Evolutionary conservation across 2,113 vertebrate species (phyloP).

Genomic region (Patagioenas fasciata): DNA sequence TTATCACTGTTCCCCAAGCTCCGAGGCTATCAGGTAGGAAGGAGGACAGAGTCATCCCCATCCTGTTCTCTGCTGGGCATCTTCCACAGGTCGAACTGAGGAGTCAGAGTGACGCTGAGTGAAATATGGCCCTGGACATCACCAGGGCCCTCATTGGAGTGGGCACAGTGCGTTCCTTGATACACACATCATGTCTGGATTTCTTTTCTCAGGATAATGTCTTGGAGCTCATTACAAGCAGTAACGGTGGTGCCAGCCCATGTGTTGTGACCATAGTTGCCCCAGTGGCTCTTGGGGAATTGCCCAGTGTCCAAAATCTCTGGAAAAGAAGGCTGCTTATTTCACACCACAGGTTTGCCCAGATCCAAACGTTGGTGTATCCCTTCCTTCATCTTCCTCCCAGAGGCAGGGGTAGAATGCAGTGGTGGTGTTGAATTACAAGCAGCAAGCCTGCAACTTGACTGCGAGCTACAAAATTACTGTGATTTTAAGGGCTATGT

Average conservation of each 20-base stretch:
- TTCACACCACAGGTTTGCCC: neutral
- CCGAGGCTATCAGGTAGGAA: neutral
- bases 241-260: neutral
- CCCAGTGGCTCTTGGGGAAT: neutral
- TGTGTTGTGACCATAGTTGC: neutral
- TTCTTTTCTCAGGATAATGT: neutral
- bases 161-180: neutral
- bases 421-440: neutral
- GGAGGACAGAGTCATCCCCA: neutral
- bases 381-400: neutral
- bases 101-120: accelerated
- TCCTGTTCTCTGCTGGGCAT: neutral
- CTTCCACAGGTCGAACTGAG: neutral
- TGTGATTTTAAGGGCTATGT: neutral
- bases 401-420: neutral
- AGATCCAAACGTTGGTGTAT: neutral
- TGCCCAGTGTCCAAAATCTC: neutral
- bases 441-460: neutral
- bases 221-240: neutral
- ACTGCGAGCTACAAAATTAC: neutral
- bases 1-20: neutral
- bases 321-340: neutral
- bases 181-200: neutral
- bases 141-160: too few relatives aligned
- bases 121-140: neutral